Conservation (phyloP, 37 sponge, comb jelly and placozoan genomes). For the Chondrilla cf. caribensis region DNA sequence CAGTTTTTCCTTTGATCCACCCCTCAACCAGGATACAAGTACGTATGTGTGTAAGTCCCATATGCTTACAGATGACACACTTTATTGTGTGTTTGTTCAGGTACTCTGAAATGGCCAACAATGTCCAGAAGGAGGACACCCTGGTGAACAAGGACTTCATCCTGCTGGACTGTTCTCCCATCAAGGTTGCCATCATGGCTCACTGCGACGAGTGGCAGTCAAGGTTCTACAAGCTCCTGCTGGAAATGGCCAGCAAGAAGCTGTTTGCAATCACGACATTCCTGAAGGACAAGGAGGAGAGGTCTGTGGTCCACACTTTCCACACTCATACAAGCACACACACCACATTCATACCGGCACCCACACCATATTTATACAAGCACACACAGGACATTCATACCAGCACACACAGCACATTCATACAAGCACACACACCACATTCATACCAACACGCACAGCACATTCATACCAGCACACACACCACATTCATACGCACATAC, state of each 20-base stretch:
- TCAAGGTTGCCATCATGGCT: conserved; percentile 81
- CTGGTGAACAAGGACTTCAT: conserved; percentile 89
- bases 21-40: too few species aligned
- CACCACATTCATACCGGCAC: too few species aligned
- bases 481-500: too few species aligned
- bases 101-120: conserved; percentile 86
- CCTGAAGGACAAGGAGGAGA: conserved; percentile 64
- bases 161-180: conserved; percentile 94
- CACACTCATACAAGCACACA: background rate
- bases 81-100: too few species aligned
- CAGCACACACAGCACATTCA: too few species aligned
- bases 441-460: too few species aligned
- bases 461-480: too few species aligned
- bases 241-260: conserved; percentile 82
- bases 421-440: background rate
- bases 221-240: conserved; percentile 84
- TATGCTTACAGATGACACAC: too few species aligned
- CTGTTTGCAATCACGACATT: conserved; percentile 60
- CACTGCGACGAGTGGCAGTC: conserved; percentile 95
- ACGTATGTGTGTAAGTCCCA: too few species aligned
- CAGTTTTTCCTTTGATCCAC: too few species aligned
- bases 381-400: too few species aligned
- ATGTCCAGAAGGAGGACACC: conserved; percentile 92
- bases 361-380: background rate
- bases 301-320: conserved; percentile 28